Base-by-base conservation (phyloP, 2,797 vertebrate genomes). In the Sphaeramia orbicularis region DNA sequence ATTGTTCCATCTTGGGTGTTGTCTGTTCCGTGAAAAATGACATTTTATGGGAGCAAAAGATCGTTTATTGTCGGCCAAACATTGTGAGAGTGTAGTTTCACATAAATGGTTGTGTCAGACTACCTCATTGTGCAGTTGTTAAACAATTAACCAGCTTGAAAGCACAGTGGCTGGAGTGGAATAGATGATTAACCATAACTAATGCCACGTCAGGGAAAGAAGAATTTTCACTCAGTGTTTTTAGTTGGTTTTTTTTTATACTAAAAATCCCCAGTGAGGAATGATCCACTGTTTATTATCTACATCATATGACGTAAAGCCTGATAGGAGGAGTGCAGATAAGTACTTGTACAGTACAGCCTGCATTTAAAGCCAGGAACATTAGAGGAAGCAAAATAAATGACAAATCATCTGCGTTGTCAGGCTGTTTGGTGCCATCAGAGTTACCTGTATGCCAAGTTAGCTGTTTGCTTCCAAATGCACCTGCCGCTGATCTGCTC, bases 121-220 rank as follows among this genome's bases (percentile, higher is more conserved):
- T 13, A 45, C 10, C 16, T 53, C 43, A 37, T 7, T 10, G 6
- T 7, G 7, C 14, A 10, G 19, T 21, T 45, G 70, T 68, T 90
- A 10, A 89, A 82, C 54, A 68, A 76, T 90, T 87, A 85, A 88
- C 85, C 10, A 51, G 15, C 41, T 9, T 19, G 32, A 7, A 21
- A 18, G 40, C 3, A 0, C 21, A 3, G 14, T 2, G 16, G 18
- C 56, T 43, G 63, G n/a, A 10, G 2, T 15, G 42, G 38, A 64
- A 74, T 70, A 4, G 66, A 83, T 86, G 49, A 81, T 85, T 90
- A 84, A 88, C 80, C 2, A 47, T 36, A 19, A 48, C 63, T 18
- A 18, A 2, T 30, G 21, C 2, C 45, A 53, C 19, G 40, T 27
- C 11, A 24, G 15, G 32, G 16, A 61, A 0, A 14, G 21, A 16